Evolutionary conservation across 2,113 vertebrate genomes (phyloP), one percentile per base, ranked within the genome.

Genomic region (Monopterus albus): DNA sequence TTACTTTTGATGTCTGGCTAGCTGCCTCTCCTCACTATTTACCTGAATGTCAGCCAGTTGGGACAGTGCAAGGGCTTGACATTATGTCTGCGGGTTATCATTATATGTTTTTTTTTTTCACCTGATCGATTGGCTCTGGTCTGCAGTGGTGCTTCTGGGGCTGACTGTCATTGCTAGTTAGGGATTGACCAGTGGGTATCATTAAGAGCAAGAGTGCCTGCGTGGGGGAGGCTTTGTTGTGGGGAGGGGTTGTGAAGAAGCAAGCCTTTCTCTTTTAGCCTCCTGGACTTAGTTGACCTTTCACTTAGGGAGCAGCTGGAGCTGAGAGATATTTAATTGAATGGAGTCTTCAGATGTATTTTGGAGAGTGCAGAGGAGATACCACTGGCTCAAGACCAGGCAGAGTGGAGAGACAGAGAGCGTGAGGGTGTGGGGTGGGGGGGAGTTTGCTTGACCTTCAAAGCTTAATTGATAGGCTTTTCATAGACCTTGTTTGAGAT

Each of bases 241-340:
- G 83, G 79, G 82, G 84, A 60, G 83, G 77, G 75, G 79, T 40
- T 77, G 84, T 82, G 80, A 90, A 91, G 84, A 80, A 90, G 87
- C 79, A 81, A 87, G 92, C 90, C 92, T 94, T 93, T 91, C 91
- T 95, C 89, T 93, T 90, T 91, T 90, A 93, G 94, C 93, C 93
- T 96, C 91, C 93, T 89, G 87, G 95, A 95, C 89, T 94, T 94
- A 49, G 58, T 92, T 99, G 96, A 98, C 97, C 96, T 99, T 98
- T 98, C 94, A 93, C 95, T 96, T 94, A 91, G 93, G 92, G 95
- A 95, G 93, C 96, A 96, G 96, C 93, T 95, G 95, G 94, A 96
- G 93, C 91, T 33, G 33, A 91, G 89, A 96, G 95, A 96, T 95
- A 94, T 94, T 97, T 98, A 97, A 97, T 98, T 97, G 96, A 97